These are phyloP conservation scores for Xiphophorus maculatus DNA, from an alignment of 2,113 vertebrate genomes.

Conservation along the genomic window DNA sequence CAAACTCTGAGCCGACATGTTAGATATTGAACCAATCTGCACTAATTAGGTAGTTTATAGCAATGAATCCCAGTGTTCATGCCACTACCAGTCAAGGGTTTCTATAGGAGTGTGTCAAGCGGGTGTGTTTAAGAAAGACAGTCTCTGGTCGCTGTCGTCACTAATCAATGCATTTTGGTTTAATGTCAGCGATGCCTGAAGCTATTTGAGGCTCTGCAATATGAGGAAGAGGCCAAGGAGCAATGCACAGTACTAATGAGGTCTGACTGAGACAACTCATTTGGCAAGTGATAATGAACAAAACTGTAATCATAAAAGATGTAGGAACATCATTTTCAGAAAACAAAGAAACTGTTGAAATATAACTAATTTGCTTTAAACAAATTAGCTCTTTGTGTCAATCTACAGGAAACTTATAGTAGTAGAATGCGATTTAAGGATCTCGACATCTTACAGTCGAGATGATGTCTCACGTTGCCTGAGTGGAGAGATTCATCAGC, in stretches of 20 bases:
- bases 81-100: not conserved
- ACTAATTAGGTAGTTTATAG: slow-evolving; percentile 50
- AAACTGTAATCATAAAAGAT: not conserved
- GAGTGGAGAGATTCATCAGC: too few species aligned
- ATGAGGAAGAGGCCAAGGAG: slow-evolving; percentile 29
- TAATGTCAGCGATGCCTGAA: slow-evolving; percentile 14
- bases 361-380: too few species aligned
- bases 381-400: too few species aligned
- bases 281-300: slow-evolving; percentile 20
- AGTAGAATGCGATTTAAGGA: too few species aligned
- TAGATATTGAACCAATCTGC: slow-evolving; percentile 39
- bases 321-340: not conserved
- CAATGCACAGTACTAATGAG: slow-evolving; percentile 7
- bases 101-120: slow-evolving; percentile 11
- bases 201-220: slow-evolving; percentile 20
- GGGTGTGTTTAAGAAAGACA: slow-evolving; percentile 13
- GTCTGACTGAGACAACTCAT: slow-evolving; percentile 37
- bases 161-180: slow-evolving; percentile 12
- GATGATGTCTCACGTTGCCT: too few species aligned
- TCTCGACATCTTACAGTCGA: too few species aligned
- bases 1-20: slow-evolving; percentile 33
- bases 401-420: too few species aligned
- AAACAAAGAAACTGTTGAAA: not conserved
- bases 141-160: slow-evolving; percentile 28
- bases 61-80: slow-evolving; percentile 24